Evolutionary conservation across 2,888 invertebrate species (phyloP), one percentile per base, ranked within the genome.

Genomic region (Agriopis marginaria): DNA sequence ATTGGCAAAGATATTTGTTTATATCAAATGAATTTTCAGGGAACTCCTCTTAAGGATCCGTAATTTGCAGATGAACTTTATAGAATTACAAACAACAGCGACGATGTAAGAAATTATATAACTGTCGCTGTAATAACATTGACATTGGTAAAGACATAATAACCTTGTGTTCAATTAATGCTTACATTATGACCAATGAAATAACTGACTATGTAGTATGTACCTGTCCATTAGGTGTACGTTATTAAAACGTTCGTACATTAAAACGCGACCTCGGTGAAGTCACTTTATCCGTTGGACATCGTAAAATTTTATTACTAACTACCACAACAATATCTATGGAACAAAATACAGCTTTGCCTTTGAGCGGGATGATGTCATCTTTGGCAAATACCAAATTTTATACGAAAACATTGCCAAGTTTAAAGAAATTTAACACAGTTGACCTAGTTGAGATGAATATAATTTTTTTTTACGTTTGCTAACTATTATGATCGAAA

Each of bases 301-400:
- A 79, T 82, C 85, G 80, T 88, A 85, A 89, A 87, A 77, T 83
- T 83, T 86, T 86, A 88, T 82, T 81, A 75, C 77, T 72, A 63
- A 76, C 74, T 77, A 79, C 79, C 79, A 79, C 78, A 79, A 72
- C 72, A 74, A 72, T 72, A 75, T 63, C 61, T 60, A 51, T 70
- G 63, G 59, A 71, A 76, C 75, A 75, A 75, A 77, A 75, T 81
- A 78, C 75, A 76, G 77, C 76, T 75, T 79, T 73, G 75, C 75
- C 77, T 82, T 79, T 82, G 77, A 76, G 75, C 73, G 72, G 72
- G 49, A 77, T 87, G 87, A 88, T 85, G 86, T 86, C 85, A 87
- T 82, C 73, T 79, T 78, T 77, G 75, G 75, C 74, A 79, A 75
- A 78, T 76, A 76, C 73, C 68, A 59, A 79, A 76, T 66, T 76